Base-by-base conservation (phyloP, 2,797 vertebrate species). In the Argentina silus region DNA sequence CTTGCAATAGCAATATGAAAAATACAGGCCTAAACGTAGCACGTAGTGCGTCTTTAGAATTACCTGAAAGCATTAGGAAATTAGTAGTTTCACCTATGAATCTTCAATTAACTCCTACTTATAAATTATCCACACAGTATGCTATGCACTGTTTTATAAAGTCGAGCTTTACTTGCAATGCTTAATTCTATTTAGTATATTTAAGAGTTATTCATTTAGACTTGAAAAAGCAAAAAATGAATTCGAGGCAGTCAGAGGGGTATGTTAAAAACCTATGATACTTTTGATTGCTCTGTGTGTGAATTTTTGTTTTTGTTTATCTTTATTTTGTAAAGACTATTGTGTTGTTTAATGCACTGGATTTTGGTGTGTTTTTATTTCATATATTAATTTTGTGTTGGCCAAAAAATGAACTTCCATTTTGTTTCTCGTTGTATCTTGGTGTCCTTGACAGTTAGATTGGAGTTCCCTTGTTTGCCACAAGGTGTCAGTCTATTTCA, bases 401-500 rank as follows among this genome's bases (percentile, higher is more conserved):
- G 73, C 14, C 45, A 23, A 15, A 43, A 75, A 45, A 69, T 59
- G 3, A 1, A 50, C 12, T 67, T n/a, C 23, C 27, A 61, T 45
- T 69, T 19, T 47, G 10, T 10, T 44, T 44, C 44, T 64, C 11
- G 5, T 74, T 56, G 42, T 48, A 65, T 61, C 11, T 43, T 53
- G 3, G 11, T 71, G 48, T 55, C 50, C 44, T 43, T 27, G 14
- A 12, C 51, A 43, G 12, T 1, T 7, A 64, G 42, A 5, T 62
- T 74, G 50, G 61, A 76, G 43, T 88, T 89, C 72, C 61, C 27
- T 67, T 14, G 14, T 1, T 74, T 78, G 82, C 64, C 92, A 89
- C 90, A 77, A 85, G 90, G 79, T 85, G 91, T 73, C 90, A 71
- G 73, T 71, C 78, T 78, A 55, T 78, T 72, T 71, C 68, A 19